Evolutionary conservation across 2,113 vertebrate genomes (phyloP).

Genomic region (Callionymus lyra): DNA sequence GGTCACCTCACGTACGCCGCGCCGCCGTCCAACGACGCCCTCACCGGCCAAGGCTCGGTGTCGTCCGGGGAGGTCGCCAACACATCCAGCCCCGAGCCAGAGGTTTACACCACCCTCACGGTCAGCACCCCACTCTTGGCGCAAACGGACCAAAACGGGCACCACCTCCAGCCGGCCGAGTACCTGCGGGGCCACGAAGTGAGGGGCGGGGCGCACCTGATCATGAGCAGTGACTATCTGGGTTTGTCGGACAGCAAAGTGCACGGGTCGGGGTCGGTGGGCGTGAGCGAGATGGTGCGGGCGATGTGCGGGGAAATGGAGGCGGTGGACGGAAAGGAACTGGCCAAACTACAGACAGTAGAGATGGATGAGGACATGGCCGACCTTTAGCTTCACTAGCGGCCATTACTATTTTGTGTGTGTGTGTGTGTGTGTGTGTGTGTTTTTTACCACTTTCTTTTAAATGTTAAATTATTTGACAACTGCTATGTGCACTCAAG

Average conservation of each 20-base stretch:
- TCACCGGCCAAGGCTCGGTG: conserved; percentile 65
- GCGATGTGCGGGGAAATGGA: conserved; percentile 88
- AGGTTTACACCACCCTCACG: conserved; percentile 70
- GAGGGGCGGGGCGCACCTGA: conserved; percentile 70
- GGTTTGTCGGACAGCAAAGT: conserved; percentile 74
- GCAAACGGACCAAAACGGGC: conserved; percentile 40
- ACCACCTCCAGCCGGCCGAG: conserved; percentile 61
- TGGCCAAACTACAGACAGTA: conserved; percentile 97
- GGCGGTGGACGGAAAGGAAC: conserved; percentile 83
- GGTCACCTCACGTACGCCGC: conserved; percentile 74
- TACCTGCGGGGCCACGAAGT: conserved; percentile 69
- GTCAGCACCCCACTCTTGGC: conserved; percentile 55
- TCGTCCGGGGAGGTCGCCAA: conserved; percentile 46
- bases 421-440: conserved; percentile 21
- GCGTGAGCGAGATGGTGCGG: conserved; percentile 79
- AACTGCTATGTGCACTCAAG: conserved; percentile 52
- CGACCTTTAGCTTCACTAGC: conserved; percentile 74
- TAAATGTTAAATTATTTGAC: conserved; percentile 70
- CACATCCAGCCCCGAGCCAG: conserved; percentile 77
- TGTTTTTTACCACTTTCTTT: conserved; percentile 50
- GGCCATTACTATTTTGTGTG: conserved; percentile 32
- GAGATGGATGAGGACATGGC: conserved; percentile 95
- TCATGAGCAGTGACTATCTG: conserved; percentile 81
- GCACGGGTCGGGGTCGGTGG: conserved; percentile 61
- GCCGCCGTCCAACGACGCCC: conserved; percentile 59